Evolutionary conservation across 1,140 invertebrate genomes (phyloP).

Genomic region (Lepeophtheirus salmonis): DNA sequence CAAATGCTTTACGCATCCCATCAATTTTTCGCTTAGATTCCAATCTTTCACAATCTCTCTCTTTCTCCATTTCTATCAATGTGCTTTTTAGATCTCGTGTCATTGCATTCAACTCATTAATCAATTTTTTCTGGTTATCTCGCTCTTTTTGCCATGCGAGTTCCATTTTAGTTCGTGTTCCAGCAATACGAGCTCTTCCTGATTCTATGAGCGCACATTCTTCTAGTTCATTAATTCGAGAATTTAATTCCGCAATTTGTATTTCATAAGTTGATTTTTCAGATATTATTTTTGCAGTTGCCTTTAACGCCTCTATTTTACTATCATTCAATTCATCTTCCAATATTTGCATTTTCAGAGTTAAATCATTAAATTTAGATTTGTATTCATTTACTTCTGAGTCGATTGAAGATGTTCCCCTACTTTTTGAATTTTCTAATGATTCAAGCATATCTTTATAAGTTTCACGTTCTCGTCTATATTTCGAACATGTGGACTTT

Average conservation of each 20-base stretch:
- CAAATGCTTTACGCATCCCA: conserved; percentile 56
- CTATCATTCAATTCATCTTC: conserved; percentile 73
- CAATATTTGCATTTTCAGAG: conserved; percentile 59
- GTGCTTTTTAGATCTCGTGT: conserved; percentile 48
- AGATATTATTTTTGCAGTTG: conserved; percentile 71
- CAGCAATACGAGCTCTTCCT: conserved; percentile 53
- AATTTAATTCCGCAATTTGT: conserved; percentile 67
- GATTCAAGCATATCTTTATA: conserved; percentile 75
- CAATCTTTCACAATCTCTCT: conserved; percentile 65
- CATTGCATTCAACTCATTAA: conserved; percentile 73
- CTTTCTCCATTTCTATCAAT: conserved; percentile 46
- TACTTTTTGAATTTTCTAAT: conserved; percentile 40
- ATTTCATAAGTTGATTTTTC: conserved; percentile 71
- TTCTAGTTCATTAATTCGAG: conserved; percentile 73
- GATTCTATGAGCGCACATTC: conserved; percentile 29
- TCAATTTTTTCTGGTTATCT: conserved; percentile 66
- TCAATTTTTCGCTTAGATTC: conserved; percentile 65
- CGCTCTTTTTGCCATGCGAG: conserved; percentile 87
- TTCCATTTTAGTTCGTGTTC: conserved; percentile 68
- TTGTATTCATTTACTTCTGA: conserved; percentile 21
- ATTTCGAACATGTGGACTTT: conserved; percentile 52
- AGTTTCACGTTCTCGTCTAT: conserved; percentile 68
- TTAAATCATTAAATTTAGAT: conserved; percentile 36
- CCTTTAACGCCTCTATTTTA: conserved; percentile 53
- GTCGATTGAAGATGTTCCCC: no score